These are phyloP conservation scores for Tautogolabrus adspersus DNA, from an alignment of 2,113 vertebrate species.

Conservation along the genomic window DNA sequence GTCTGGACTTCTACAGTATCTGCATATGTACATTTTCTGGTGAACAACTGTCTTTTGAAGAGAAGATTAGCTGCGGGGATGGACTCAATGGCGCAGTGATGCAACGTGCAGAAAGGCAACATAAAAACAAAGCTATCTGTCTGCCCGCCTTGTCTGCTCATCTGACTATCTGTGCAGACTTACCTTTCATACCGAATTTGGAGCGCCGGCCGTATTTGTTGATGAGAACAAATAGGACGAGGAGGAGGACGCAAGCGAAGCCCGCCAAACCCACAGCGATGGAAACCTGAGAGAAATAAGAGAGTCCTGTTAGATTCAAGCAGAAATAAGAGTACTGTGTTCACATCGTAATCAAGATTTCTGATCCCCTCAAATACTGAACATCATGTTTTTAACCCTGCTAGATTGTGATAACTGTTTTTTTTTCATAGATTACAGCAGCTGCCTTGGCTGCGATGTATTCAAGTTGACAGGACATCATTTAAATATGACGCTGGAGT, in stretches of 20 bases:
- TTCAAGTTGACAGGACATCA: conserved; percentile 30
- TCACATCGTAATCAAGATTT: conserved; percentile 27
- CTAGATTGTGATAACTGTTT: conserved; percentile 21
- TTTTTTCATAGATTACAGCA: conserved; percentile 23
- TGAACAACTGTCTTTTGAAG: conserved; percentile 33
- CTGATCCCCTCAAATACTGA: conserved; percentile 35
- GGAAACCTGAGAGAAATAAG: conserved; percentile 86
- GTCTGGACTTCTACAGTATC: conserved; percentile 21
- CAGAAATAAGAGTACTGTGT: conserved; percentile 7
- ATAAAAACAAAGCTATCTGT: conserved; percentile 38
- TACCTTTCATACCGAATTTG: conserved; percentile 99
- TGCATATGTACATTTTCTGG: conserved; percentile 33
- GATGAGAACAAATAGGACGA: conserved; percentile 97
- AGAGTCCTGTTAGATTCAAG: conserved; percentile 34
- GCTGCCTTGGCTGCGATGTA: conserved; percentile 32
- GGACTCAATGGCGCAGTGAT: conserved; percentile 30
- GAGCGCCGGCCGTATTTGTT: conserved; percentile 97
- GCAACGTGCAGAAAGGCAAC: conserved; percentile 51
- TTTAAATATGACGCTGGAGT: conserved; percentile 33
- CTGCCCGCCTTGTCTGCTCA: conserved; percentile 5
- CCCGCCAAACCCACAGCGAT: conserved; percentile 95
- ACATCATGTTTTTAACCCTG: conserved; percentile 31
- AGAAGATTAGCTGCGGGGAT: conserved; percentile 40
- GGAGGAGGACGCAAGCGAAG: conserved; percentile 94
- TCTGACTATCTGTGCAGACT: conserved; percentile 52